These are phyloP conservation scores for Cylloceria caligata DNA, from an alignment of 2,888 invertebrate species.

Conservation along the genomic window DNA sequence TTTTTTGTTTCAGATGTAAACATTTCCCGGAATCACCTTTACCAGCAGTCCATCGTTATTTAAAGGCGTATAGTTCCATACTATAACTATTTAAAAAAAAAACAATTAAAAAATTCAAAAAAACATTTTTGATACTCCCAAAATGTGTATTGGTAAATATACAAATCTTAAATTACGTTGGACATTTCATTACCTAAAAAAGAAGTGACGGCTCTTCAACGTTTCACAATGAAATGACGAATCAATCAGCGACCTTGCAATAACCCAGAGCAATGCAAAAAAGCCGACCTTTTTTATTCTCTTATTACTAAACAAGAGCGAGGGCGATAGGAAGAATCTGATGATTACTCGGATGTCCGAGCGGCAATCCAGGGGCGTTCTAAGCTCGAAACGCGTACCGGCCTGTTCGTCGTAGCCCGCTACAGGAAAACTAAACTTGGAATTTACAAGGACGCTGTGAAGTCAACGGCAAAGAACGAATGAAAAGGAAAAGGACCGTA, in stretches of 20 bases:
- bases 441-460: constrained; percentile 29
- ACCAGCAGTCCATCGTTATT: too few species aligned
- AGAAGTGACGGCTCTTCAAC: too few species aligned
- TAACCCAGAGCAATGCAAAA: constrained; percentile 14
- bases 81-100: too few species aligned
- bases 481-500: constrained; percentile 20
- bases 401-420: constrained; percentile 22
- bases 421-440: constrained; percentile 18
- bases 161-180: too few species aligned
- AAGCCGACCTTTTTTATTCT: background rate
- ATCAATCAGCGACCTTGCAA: constrained; percentile 29
- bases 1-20: too few species aligned
- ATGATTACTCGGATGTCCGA: constrained; percentile 32
- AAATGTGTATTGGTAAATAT: too few species aligned
- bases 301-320: constrained; percentile 29
- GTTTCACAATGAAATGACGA: too few species aligned
- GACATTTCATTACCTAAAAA: too few species aligned
- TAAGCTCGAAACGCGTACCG: constrained; percentile 29
- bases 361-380: constrained; percentile 35
- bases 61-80: too few species aligned
- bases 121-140: too few species aligned
- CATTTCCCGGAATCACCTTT: too few species aligned
- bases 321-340: constrained; percentile 32
- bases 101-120: too few species aligned
- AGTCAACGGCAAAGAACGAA: constrained; percentile 10